These are phyloP conservation scores for Gymnoscopelus microlampas DNA, from an alignment of 2,797 vertebrate species.

Conservation along the genomic window DNA sequence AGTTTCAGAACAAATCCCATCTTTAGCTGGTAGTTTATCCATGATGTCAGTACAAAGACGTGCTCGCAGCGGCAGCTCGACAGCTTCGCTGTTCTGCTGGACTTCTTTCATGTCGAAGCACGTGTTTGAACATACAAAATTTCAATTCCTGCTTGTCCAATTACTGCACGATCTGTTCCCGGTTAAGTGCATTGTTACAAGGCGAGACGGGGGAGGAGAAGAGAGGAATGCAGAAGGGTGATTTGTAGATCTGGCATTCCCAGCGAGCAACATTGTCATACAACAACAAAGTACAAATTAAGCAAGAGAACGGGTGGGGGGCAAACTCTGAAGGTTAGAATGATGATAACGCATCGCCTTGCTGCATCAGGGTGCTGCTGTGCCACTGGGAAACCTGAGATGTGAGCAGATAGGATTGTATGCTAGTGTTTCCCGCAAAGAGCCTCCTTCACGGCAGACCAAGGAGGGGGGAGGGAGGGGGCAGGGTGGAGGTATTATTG, in stretches of 20 bases:
- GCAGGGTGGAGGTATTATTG: conserved; percentile 70
- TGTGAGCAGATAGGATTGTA: conserved; percentile 75
- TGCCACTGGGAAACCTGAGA: conserved; percentile 81
- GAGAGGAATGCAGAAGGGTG: conserved; percentile 28
- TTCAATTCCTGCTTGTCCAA: conserved; percentile 38
- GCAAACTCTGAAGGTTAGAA: conserved; percentile 76
- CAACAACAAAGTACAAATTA: conserved; percentile 16
- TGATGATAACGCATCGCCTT: conserved; percentile 74
- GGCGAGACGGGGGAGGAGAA: conserved; percentile 33
- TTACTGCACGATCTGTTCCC: conserved; percentile 37
- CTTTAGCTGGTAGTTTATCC: conserved; percentile 32
- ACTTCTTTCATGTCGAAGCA: conserved; percentile 43
- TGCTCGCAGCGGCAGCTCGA: conserved; percentile 21
- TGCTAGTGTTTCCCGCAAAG: conserved; percentile 83
- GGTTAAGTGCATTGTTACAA: too few relatives aligned
- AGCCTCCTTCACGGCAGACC: conserved; percentile 64
- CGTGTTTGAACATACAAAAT: conserved; percentile 31
- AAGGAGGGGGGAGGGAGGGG: conserved; percentile 39
- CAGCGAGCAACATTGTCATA: too few relatives aligned
- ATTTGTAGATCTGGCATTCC: too few relatives aligned
- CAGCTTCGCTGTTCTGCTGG: conserved; percentile 31
- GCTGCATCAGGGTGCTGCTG: conserved; percentile 49
- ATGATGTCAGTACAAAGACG: conserved; percentile 51
- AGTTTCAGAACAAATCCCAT: conserved; percentile 42
- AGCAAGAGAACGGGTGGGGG: conserved; percentile 57